Evolutionary conservation across 2,888 invertebrate species (phyloP).

Genomic region (Idaea straminata): DNA sequence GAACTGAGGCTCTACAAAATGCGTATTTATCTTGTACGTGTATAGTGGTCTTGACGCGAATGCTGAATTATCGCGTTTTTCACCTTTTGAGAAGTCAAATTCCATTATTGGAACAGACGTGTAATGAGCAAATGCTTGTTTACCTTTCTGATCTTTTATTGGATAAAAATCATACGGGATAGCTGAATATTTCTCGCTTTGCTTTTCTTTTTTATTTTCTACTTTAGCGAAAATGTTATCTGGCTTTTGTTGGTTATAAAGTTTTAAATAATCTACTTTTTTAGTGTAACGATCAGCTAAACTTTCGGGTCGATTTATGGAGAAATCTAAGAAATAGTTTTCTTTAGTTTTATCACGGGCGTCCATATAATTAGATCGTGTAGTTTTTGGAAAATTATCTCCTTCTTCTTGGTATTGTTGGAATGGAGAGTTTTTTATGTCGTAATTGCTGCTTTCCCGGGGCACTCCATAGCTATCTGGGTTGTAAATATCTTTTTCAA

Average conservation of each 20-base stretch:
- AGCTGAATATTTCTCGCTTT: slow-evolving; percentile 51
- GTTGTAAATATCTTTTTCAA: slow-evolving; percentile 62
- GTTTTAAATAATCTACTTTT: slow-evolving; percentile 63
- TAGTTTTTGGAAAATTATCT: slow-evolving; percentile 57
- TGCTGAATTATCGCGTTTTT: slow-evolving; percentile 55
- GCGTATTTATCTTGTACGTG: slow-evolving; percentile 53
- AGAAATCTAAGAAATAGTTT: slow-evolving; percentile 61
- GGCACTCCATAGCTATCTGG: slow-evolving; percentile 56
- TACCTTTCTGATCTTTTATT: slow-evolving; percentile 43
- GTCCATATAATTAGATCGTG: slow-evolving; percentile 61
- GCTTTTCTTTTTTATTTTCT: slow-evolving; percentile 45
- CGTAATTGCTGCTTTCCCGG: slow-evolving; percentile 46
- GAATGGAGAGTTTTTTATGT: slow-evolving; percentile 55
- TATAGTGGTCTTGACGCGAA: slow-evolving; percentile 56
- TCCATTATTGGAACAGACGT: slow-evolving; percentile 52
- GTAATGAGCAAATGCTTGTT: slow-evolving; percentile 52
- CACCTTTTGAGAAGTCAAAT: slow-evolving; percentile 55
- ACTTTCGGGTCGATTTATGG: slow-evolving; percentile 61
- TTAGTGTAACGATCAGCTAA: slow-evolving; percentile 53
- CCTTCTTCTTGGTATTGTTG: slow-evolving; percentile 60
- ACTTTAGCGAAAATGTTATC: slow-evolving; percentile 41
- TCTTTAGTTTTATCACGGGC: slow-evolving; percentile 60
- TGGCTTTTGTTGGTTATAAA: slow-evolving; percentile 58
- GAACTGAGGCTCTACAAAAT: slow-evolving; percentile 71
- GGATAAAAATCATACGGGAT: slow-evolving; percentile 46